Base-by-base conservation (phyloP, 1,140 invertebrate species). In the Drosophila ohnishii region DNA sequence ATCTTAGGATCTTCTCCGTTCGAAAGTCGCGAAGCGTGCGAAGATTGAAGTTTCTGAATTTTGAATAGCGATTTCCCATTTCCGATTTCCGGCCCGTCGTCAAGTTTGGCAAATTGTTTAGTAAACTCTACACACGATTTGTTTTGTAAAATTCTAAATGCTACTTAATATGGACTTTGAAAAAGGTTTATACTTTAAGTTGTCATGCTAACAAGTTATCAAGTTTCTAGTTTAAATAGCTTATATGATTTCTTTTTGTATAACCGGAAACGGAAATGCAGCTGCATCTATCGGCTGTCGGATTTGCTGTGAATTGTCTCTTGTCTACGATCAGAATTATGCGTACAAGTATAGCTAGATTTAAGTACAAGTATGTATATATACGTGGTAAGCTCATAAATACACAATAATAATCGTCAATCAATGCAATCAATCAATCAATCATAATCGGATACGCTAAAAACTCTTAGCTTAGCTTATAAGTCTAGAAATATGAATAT, bases 81-180 rank as follows among this genome's bases (percentile, higher is more conserved):
- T 63, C 8, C 37, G 37, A 35, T 61, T 60, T 66, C 58, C 48
- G 45, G 51, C 55, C 39, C 35, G 40, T 81, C 60, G 62, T 47
- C 69, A 32, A 64, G 59, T 85, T 85, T 85, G 82, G 82, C 82
- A 85, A 74, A 75, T 75, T 78, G 80, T 81, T 83, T 64, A 80
- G 67, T 85, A 81, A 82, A 78, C 59, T 76, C 75, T 83, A 83
- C 78, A 56, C 67, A 60, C 67, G 64, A 69, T 71, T 67, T 34
- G 28, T 66, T 71, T 75, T 76, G 73, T 76, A 76, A 86, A 81
- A 78, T 78, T 71, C 78, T 85, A 85, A 69, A 80, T 58, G 56
- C 80, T 84, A 84, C 74, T 85, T 75, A 85, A 85, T 87, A 85
- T 87, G 82, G 83, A 87, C 83, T 86, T 85, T 81, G 76, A 64